Evolutionary conservation across 2,113 vertebrate genomes (phyloP), one percentile per base, ranked within the genome.

Genomic region (Phainopepla nitens): DNA sequence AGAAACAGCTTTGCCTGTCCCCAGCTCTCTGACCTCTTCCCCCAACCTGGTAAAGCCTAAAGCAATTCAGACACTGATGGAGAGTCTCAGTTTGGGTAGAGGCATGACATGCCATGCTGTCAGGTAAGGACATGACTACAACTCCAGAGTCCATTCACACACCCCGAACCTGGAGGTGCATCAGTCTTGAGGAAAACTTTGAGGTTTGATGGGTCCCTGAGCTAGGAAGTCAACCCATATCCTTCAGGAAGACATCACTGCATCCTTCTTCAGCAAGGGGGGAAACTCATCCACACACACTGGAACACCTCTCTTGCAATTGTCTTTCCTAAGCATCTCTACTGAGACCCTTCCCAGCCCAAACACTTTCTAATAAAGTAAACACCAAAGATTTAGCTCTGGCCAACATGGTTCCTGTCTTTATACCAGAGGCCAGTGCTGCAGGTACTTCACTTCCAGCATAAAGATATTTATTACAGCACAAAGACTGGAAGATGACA

Each of bases 281-380:
- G 11, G 10, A 27, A 70, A 10, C 39, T 61, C 56, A 54, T 17
- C 18, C 1, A 1, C 3, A 1, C 9, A 19, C 5, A 10, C 8
- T 58, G 36, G 21, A 62, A 64, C 8, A 31, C 8, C 13, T 15
- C 64, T 60, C 35, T 23, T n/a, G 8, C 33, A 36, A 53, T 12
- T 7, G 1, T 35, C 25, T 78, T 54, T 70, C 70, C 33, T 45
- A 33, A 56, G 9, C 14, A 68, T 29, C 36, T 73, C 60, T 78
- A 29, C 15, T 18, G 27, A 71, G 31, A 15, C 36, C 22, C 14
- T 90, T 80, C 68, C 47, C 36, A 90, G 72, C 4, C 13, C 71
- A 61, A 70, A 31, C 2, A n/a, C 39, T 75, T 85, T 36, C 29
- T 45, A 10, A 41, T 13, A 53, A 77, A 82, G n/a, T 28, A 42